phyloP scores from a whole-genome alignment of 92 coral and sea anemone genomes.

The Bergia sp. region DNA sequence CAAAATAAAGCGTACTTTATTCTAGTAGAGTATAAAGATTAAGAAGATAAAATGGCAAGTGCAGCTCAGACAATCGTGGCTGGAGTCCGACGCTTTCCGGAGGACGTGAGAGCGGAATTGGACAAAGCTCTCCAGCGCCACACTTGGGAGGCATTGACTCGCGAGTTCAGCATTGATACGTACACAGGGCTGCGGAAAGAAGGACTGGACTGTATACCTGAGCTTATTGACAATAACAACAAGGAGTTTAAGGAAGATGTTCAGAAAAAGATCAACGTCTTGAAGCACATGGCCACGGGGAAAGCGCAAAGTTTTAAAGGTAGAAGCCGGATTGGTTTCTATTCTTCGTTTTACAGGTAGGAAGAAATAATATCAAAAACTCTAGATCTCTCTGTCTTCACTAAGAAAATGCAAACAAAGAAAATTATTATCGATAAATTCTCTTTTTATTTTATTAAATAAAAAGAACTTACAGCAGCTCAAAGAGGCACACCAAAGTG shows the following conservation, averaged over 20 bases:
- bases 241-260: conserved; percentile 38
- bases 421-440: too few relatives aligned
- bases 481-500: too few relatives aligned
- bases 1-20: not conserved
- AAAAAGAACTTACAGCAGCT: too few relatives aligned
- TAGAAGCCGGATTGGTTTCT: conserved; percentile 43
- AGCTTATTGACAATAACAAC: conserved; percentile 35
- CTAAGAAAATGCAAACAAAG: too few relatives aligned
- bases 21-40: too few relatives aligned
- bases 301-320: conserved; percentile 52
- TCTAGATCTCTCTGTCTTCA: too few relatives aligned
- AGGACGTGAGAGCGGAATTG: conserved; percentile 41
- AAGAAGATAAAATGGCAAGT: not conserved
- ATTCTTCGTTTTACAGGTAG: conserved; percentile 52
- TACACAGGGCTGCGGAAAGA: conserved; percentile 32
- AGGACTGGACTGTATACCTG: conserved; percentile 39
- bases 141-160: conserved; percentile 50
- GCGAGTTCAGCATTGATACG: conserved; percentile 48
- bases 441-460: too few relatives aligned
- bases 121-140: conserved; percentile 33
- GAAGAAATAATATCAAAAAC: not conserved
- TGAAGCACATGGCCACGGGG: conserved; percentile 18
- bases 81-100: conserved; percentile 46
- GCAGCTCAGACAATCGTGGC: conserved; percentile 4
- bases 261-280: not conserved